phyloP scores from a whole-genome alignment of 2,888 invertebrate genomes.

The Pristionchus exspectatus region DNA sequence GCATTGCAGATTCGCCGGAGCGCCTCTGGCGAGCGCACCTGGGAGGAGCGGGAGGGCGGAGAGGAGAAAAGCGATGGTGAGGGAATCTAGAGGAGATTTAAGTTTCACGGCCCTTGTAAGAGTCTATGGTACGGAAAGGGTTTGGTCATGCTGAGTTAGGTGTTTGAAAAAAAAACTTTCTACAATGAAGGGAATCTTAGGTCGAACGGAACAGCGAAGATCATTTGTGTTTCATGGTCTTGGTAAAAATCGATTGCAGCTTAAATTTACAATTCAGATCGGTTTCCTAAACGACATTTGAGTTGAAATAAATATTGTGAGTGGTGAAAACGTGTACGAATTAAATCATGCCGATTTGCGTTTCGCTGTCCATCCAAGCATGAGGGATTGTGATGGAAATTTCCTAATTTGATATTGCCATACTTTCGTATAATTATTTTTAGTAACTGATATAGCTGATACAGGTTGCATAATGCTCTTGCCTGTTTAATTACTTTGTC shows the following conservation, averaged over 20 bases:
- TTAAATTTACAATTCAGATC: not conserved
- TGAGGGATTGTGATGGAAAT: too few relatives aligned
- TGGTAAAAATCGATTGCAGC: not conserved
- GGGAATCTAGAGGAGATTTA: not conserved
- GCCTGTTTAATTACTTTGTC: not conserved
- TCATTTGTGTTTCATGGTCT: not conserved
- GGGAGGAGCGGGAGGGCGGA: constrained; percentile 22
- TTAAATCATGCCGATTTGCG: too few relatives aligned
- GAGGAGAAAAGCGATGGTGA: constrained; percentile 33
- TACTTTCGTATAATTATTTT: too few relatives aligned
- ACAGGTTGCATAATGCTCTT: not conserved
- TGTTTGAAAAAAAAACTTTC: not conserved
- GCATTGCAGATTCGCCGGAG: constrained; percentile 37
- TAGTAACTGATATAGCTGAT: too few relatives aligned
- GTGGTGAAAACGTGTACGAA: too few relatives aligned
- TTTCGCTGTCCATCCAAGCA: too few relatives aligned
- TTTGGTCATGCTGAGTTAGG: too few relatives aligned
- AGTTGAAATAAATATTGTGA: too few relatives aligned
- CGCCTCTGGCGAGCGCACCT: not conserved
- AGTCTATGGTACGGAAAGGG: not conserved
- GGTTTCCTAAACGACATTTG: not conserved
- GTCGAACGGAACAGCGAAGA: too few relatives aligned
- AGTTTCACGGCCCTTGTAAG: not conserved
- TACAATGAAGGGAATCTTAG: too few relatives aligned
- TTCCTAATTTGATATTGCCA: too few relatives aligned